Percentiles rank a stretch among this genome's conserved stretches.
These are phyloP conservation scores for Anguilla marmorata DNA, from an alignment of 2,797 vertebrate species.

Conservation along the genomic window DNA sequence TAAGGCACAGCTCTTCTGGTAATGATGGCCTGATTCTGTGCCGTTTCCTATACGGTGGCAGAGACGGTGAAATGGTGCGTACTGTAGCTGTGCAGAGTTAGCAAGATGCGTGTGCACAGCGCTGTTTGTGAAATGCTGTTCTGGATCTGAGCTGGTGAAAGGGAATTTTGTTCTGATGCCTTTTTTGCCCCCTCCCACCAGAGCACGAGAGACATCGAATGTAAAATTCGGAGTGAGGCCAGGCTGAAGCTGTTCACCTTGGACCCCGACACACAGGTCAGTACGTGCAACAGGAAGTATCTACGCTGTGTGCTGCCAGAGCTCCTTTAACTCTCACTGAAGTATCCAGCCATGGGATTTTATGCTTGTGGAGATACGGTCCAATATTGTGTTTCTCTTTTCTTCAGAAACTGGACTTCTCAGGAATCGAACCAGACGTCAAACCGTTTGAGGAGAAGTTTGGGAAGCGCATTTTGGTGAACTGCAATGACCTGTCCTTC, in stretches of 20 bases:
- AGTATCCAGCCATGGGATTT: background rate
- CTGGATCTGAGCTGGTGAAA: constrained; percentile 34
- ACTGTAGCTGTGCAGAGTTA: background rate
- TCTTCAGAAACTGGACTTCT: constrained; percentile 91
- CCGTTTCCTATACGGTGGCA: too few species aligned
- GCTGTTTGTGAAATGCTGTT: background rate
- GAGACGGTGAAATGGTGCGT: background rate
- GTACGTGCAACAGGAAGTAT: constrained; percentile 19
- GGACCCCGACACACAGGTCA: constrained; percentile 96
- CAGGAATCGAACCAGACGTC: constrained; percentile 86
- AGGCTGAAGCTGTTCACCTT: constrained; percentile 92
- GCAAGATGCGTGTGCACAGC: background rate
- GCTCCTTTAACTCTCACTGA: background rate
- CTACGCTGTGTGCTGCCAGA: background rate
- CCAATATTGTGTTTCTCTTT: background rate
- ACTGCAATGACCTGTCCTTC: constrained; percentile 94
- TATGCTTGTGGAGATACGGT: background rate
- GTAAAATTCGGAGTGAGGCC: constrained; percentile 89
- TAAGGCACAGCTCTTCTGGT: background rate
- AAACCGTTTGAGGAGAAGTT: constrained; percentile 97
- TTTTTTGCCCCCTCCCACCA: constrained; percentile 57
- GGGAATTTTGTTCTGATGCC: constrained; percentile 11
- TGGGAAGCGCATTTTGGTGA: constrained; percentile 92
- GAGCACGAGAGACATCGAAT: constrained; percentile 91
- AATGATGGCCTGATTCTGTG: background rate